These are phyloP conservation scores for Aphaenogaster ashmeadi DNA, from an alignment of 1,140 invertebrate genomes.

Conservation along the genomic window DNA sequence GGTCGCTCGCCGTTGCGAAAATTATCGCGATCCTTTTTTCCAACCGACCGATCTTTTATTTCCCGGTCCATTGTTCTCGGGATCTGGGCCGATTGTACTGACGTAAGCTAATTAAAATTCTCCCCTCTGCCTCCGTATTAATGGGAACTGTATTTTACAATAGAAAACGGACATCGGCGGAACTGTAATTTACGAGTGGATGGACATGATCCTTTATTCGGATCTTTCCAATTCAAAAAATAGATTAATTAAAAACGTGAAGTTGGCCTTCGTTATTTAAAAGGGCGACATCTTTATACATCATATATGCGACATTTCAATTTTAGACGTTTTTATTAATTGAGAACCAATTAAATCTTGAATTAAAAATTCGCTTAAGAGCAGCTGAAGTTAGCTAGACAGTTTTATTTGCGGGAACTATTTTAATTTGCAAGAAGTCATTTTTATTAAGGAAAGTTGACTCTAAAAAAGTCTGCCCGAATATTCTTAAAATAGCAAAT, in stretches of 20 bases:
- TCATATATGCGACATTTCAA: background rate
- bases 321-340: conserved; percentile 9
- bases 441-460: background rate
- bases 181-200: background rate
- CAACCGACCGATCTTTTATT: conserved; percentile 22
- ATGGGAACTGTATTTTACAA: background rate
- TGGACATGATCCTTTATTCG: background rate
- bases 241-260: conserved; percentile 29
- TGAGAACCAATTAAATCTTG: background rate
- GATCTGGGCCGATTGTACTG: background rate
- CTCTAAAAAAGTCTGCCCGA: background rate
- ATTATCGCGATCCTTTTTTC: conserved; percentile 26
- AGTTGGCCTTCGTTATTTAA: background rate
- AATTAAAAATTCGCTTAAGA: background rate
- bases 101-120: conserved; percentile 44
- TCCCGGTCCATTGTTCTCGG: conserved; percentile 10
- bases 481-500: background rate
- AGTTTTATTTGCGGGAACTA: background rate
- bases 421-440: background rate
- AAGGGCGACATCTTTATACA: background rate
- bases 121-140: background rate
- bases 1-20: background rate
- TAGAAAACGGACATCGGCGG: background rate
- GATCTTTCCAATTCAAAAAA: background rate
- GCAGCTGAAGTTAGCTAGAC: background rate